These are phyloP conservation scores for Austrofundulus limnaeus DNA, from an alignment of 2,113 vertebrate species.

Conservation along the genomic window DNA sequence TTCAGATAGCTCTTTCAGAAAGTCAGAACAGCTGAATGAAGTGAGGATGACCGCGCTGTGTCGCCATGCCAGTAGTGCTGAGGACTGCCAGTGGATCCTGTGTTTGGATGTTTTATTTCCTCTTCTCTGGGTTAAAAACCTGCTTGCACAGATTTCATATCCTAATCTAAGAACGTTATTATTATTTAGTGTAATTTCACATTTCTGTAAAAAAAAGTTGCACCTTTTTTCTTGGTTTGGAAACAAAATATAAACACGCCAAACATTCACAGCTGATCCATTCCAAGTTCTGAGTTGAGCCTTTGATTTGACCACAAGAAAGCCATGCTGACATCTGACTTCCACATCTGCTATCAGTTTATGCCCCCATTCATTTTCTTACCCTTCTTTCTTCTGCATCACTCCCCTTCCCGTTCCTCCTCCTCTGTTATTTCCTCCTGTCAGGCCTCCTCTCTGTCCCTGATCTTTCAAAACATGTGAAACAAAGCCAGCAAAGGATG, in stretches of 20 bases:
- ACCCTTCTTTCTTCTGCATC: background rate
- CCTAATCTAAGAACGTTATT: too few species aligned
- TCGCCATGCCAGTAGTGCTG: conserved; percentile 4
- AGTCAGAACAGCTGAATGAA: conserved; percentile 29
- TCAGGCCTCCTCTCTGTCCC: conserved; percentile 16
- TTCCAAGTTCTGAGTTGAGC: background rate
- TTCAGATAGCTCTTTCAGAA: conserved; percentile 36
- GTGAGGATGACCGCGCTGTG: background rate
- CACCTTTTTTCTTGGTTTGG: background rate
- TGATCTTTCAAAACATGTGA: conserved; percentile 4
- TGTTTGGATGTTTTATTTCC: too few species aligned
- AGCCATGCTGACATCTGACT: conserved; percentile 36
- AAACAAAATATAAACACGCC: background rate
- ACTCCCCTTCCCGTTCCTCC: conserved; percentile 2
- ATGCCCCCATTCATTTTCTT: conserved; percentile 24
- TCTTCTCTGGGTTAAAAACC: background rate
- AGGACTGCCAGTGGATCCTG: background rate
- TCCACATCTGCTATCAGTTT: conserved; percentile 41
- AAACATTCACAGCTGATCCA: background rate
- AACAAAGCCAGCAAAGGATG: background rate
- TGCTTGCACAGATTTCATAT: background rate
- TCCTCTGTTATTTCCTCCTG: conserved; percentile 7
- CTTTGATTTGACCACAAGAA: conserved; percentile 39
- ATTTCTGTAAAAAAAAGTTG: background rate
- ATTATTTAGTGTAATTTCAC: too few species aligned